Evolutionary conservation across 92 coral and sea anemone species (phyloP), one percentile per base, ranked within the genome.

Genomic region (Porites cylindrica): DNA sequence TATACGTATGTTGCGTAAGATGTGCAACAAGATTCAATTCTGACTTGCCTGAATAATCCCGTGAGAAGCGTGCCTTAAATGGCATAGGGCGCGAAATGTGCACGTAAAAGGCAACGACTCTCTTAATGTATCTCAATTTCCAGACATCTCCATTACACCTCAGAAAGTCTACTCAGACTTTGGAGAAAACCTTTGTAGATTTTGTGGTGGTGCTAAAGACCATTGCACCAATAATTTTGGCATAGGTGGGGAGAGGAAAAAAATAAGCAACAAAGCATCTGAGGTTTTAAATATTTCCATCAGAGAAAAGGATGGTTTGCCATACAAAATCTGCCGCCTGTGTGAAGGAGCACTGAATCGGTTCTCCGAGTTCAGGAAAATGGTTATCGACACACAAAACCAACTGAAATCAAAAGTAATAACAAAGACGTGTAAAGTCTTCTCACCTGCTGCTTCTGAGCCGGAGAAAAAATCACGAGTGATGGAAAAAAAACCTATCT

Each of bases 171-270:
- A 82, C 32, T 82, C 26, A 14, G 66, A 65, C 8, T 58, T 54
- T 16, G 78, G 76, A 20, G 52, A 19, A n/a, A 82, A 82, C 4
- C 23, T 82, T 70, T 82, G 86, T 56, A 82, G 86, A 66, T 66
- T 81, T 67, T 81, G 85, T 81, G 85, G 76, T 7, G 61, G 74
- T 43, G 64, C 2, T 19, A 68, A 81, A 67, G 77, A 81, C n/a
- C 70, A 67, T 21, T 26, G 7, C 6, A 70, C 51, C 4, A 70
- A 70, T 70, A 29, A 38, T 9, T 70, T 70, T 17, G 18, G 74
- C 74, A 70, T 2, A 70, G 14, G 14, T 70, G 74, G 74, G 7
- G 51, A 8, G 6, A 70, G 51, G 13, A 70, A 70, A 13, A 61
- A 70, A 26, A 3, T 54, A 51, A 2, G 60, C 51, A 66, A 54